Conservation (phyloP, 2,113 vertebrate genomes). For the Thunnus maccoyii region DNA sequence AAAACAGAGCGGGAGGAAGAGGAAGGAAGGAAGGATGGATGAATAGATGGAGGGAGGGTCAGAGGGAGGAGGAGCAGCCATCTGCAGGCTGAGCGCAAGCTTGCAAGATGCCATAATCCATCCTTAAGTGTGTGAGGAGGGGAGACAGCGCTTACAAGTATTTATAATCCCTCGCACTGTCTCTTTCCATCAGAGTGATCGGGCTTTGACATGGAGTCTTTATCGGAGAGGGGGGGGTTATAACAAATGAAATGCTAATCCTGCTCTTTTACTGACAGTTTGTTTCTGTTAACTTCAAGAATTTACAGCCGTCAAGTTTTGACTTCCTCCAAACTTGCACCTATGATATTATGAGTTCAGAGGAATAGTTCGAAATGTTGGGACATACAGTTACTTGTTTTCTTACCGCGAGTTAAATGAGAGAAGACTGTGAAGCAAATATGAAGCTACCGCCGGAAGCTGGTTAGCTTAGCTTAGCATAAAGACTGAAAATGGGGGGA, state of each 20-base stretch:
- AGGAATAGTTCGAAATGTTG: background rate
- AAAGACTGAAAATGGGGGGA: background rate
- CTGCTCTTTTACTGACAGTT: constrained; percentile 5
- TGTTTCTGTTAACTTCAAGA: constrained; percentile 26
- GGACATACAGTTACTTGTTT: background rate
- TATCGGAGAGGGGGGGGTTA: constrained; percentile 36
- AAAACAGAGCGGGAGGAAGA: constrained; percentile 1
- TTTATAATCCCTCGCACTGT: constrained; percentile 72
- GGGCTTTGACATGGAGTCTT: constrained; percentile 48
- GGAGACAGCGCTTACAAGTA: constrained; percentile 57
- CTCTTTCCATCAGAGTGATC: constrained; percentile 68
- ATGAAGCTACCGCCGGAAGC: background rate
- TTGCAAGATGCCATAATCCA: constrained; percentile 71
- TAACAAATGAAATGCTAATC: constrained; percentile 32
- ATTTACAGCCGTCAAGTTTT: constrained; percentile 19
- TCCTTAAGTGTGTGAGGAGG: constrained; percentile 67
- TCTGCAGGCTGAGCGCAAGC: constrained; percentile 65
- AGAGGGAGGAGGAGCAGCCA: constrained; percentile 62
- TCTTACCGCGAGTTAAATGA: background rate
- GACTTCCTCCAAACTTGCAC: background rate
- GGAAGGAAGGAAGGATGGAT: constrained; percentile 31
- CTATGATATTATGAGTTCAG: constrained; percentile 3
- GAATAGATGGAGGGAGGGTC: constrained; percentile 42
- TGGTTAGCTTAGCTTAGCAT: background rate
- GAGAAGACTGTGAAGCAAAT: background rate